Evolutionary conservation across 2,888 invertebrate genomes (phyloP).

Genomic region (Trilocha varians): DNA sequence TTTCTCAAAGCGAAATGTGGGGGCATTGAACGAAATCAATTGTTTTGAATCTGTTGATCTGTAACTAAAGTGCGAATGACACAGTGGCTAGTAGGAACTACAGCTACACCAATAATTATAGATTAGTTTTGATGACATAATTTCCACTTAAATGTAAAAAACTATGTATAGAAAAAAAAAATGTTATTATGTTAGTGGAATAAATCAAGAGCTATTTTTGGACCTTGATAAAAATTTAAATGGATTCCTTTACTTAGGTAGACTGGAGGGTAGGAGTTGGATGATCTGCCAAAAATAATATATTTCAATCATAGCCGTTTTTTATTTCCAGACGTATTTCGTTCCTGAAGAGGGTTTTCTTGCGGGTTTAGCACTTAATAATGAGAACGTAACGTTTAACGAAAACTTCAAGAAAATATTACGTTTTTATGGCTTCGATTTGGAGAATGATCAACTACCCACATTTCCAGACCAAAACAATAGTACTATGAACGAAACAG

Average conservation of each 20-base stretch:
- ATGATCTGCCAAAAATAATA: too few species aligned
- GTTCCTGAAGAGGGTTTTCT: conserved; percentile 87
- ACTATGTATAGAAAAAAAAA: not conserved
- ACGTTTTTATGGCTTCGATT: conserved; percentile 86
- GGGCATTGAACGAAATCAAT: not conserved
- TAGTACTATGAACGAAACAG: conserved; percentile 24
- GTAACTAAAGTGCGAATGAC: not conserved
- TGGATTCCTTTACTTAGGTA: too few species aligned
- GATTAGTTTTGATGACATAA: conserved; percentile 6
- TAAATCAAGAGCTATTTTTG: too few species aligned
- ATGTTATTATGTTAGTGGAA: not conserved
- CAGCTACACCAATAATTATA: not conserved
- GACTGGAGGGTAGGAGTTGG: too few species aligned
- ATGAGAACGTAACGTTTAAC: conserved; percentile 82
- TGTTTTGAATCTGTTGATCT: not conserved
- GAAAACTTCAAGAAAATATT: conserved; percentile 82
- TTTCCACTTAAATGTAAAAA: conserved; percentile 5
- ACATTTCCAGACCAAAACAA: conserved; percentile 27
- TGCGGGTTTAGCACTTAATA: conserved; percentile 84
- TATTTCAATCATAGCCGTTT: too few species aligned
- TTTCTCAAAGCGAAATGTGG: not conserved
- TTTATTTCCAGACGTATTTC: conserved; percentile 81
- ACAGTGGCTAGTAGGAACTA: not conserved
- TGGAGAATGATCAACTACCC: conserved; percentile 64
- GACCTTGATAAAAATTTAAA: too few species aligned